Conservation (phyloP, 92 coral and sea anemone species). For the Porites cylindrica region DNA sequence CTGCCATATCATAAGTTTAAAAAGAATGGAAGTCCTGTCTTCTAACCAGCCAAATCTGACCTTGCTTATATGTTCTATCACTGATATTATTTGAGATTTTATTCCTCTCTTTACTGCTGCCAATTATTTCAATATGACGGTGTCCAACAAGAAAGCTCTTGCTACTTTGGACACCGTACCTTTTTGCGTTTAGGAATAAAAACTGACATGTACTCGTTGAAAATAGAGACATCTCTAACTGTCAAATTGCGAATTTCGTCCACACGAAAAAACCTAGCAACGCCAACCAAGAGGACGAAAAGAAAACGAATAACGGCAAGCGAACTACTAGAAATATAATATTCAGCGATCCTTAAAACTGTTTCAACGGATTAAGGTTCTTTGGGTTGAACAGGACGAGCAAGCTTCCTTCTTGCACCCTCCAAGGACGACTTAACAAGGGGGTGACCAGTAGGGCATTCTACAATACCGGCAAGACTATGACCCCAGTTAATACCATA, state of each 20-base stretch:
- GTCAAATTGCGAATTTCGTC: not conserved
- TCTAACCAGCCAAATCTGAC: no score
- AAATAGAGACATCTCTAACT: not conserved
- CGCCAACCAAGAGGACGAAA: slow-evolving; percentile 31
- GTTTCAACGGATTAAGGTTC: slow-evolving; percentile 63
- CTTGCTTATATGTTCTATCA: no score
- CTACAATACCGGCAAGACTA: no score
- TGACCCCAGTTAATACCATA: no score
- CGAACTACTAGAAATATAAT: slow-evolving; percentile 28
- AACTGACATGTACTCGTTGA: not conserved
- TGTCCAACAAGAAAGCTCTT: no score
- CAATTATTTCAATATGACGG: no score
- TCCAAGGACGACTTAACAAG: slow-evolving; percentile 58
- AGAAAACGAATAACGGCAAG: slow-evolving; percentile 67
- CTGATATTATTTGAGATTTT: no score
- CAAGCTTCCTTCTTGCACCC: slow-evolving; percentile 64
- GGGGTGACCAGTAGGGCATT: slow-evolving; percentile 54
- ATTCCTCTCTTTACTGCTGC: no score
- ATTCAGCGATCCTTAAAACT: slow-evolving; percentile 47
- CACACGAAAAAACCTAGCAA: not conserved
- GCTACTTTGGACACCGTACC: no score
- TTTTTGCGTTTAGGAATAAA: not conserved
- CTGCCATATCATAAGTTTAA: no score
- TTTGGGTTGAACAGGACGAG: slow-evolving; percentile 65
- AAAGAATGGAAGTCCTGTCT: no score